Percentiles rank a stretch among this genome's conserved stretches.
These are phyloP conservation scores for Lampropteryx suffumata DNA, from an alignment of 2,888 invertebrate species.

Conservation along the genomic window DNA sequence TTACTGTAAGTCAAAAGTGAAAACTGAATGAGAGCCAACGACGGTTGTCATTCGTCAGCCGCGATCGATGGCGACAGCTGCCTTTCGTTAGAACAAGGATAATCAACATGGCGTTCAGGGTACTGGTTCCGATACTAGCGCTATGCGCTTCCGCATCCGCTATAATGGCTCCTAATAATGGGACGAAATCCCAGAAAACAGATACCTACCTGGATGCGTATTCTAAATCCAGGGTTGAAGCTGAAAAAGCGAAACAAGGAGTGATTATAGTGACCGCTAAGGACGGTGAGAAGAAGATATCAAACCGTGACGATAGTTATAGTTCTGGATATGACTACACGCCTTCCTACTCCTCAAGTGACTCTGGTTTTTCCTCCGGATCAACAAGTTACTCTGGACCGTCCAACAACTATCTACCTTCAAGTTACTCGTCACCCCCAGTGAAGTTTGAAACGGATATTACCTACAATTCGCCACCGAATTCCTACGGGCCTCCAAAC, in stretches of 20 bases:
- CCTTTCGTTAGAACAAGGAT: constrained; percentile 52
- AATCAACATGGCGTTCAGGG: constrained; percentile 55
- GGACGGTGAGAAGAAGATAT: constrained; percentile 73
- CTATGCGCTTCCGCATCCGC: constrained; percentile 60
- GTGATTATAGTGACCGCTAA: constrained; percentile 74
- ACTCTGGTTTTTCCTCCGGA: constrained; percentile 57
- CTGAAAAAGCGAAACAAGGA: constrained; percentile 71
- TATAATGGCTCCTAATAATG: constrained; percentile 66
- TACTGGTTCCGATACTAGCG: constrained; percentile 51
- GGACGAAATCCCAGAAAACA: constrained; percentile 62
- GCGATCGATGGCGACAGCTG: constrained; percentile 77
- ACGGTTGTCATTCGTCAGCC: constrained; percentile 74
- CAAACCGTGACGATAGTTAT: constrained; percentile 74
- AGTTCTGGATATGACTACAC: constrained; percentile 71
- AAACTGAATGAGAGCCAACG: constrained; percentile 72
- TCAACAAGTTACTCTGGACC: constrained; percentile 44
- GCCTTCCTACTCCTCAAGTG: constrained; percentile 62
- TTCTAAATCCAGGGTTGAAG: constrained; percentile 79
- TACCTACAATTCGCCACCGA: constrained; percentile 56
- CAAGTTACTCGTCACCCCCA: constrained; percentile 57
- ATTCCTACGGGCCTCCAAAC: constrained; percentile 63
- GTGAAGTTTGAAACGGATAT: constrained; percentile 65
- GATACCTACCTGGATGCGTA: constrained; percentile 87
- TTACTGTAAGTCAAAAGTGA: constrained; percentile 82
- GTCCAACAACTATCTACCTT: constrained; percentile 53